A percentile compares a stretch with the other conserved stretches of the same genome.
Evolutionary conservation across 2,888 invertebrate genomes (phyloP).

Genomic region (Gandaritis pyraliata): DNA sequence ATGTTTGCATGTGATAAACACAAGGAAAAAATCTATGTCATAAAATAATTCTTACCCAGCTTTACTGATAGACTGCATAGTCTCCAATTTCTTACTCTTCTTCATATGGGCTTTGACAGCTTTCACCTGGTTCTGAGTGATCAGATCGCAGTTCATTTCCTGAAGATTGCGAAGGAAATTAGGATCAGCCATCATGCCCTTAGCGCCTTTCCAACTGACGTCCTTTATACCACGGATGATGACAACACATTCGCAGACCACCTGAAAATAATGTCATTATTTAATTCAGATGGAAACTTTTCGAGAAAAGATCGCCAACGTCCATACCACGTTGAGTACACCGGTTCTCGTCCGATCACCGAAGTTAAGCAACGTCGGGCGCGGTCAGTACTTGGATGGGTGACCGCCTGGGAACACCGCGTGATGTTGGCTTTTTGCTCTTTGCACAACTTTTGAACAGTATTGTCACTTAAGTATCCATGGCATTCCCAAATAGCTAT

Average conservation of each 20-base stretch:
- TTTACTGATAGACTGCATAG: conserved; percentile 93
- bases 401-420: conserved; percentile 71
- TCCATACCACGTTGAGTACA: conserved; percentile 46
- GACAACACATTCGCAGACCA: conserved; percentile 95
- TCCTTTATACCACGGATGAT: conserved; percentile 93
- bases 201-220: conserved; percentile 95
- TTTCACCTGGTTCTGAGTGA: conserved; percentile 89
- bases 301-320: conserved; percentile 12
- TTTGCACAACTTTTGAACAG: no score
- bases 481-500: no score
- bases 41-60: conserved; percentile 88
- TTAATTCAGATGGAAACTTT: not conserved
- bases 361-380: conserved; percentile 78
- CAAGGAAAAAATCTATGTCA: no score
- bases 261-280: conserved; percentile 51
- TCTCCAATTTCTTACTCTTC: conserved; percentile 88
- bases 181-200: conserved; percentile 96
- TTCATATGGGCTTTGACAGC: conserved; percentile 90
- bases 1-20: no score
- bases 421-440: conserved; percentile 52
- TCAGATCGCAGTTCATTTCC: conserved; percentile 93
- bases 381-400: conserved; percentile 68
- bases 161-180: conserved; percentile 91
- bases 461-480: no score
- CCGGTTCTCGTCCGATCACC: conserved; percentile 76